Conservation (phyloP, 2,113 vertebrate species). For the Gadus chalcogrammus region DNA sequence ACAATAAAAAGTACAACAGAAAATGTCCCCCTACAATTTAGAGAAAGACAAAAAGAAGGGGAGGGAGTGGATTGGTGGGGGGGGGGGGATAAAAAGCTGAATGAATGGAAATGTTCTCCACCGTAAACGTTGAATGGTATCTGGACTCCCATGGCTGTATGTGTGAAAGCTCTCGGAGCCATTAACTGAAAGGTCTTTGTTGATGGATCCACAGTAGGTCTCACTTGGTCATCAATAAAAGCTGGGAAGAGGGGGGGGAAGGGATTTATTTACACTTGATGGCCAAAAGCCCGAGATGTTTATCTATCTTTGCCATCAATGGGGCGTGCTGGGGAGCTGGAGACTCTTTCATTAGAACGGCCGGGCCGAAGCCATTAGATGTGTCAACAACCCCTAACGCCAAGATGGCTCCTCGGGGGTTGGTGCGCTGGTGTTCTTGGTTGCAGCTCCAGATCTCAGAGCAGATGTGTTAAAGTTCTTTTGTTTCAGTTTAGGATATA, state of each 20-base stretch:
- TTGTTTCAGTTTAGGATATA: too few species aligned
- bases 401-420: constrained; percentile 5
- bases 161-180: constrained; percentile 64
- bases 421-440: not conserved
- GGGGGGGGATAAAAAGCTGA: too few species aligned
- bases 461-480: too few species aligned
- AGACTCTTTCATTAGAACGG: constrained; percentile 44
- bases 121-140: constrained; percentile 47
- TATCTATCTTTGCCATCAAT: constrained; percentile 63
- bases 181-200: constrained; percentile 71
- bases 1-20: too few species aligned
- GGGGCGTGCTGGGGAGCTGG: constrained; percentile 40
- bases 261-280: constrained; percentile 69
- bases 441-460: too few species aligned
- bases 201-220: constrained; percentile 69
- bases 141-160: constrained; percentile 51
- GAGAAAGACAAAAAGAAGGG: too few species aligned
- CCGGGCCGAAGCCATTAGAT: constrained; percentile 34
- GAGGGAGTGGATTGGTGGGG: too few species aligned
- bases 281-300: constrained; percentile 65
- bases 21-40: too few species aligned
- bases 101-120: too few species aligned
- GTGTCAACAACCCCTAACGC: constrained; percentile 35
- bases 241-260: constrained; percentile 42
- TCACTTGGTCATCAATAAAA: constrained; percentile 69